Conservation (phyloP, 2,888 invertebrate species). For the Celastrina argiolus region DNA sequence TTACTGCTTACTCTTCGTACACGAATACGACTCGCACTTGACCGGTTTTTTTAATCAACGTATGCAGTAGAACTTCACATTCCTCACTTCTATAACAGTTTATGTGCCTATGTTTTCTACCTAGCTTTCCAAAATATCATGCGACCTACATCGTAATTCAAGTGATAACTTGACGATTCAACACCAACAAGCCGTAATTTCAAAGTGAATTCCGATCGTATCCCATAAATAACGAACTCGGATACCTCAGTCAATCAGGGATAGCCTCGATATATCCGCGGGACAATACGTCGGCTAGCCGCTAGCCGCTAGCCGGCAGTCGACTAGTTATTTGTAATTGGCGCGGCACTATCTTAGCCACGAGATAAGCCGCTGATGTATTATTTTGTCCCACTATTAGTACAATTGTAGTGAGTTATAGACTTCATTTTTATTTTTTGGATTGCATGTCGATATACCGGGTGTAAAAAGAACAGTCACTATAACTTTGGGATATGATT, state of each 20-base stretch:
- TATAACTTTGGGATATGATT: no score
- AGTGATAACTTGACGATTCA: slow-evolving; percentile 11
- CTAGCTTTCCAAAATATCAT: no score
- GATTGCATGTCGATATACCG: no score
- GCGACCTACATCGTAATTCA: no score
- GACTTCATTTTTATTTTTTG: background rate
- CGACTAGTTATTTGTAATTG: slow-evolving; percentile 37
- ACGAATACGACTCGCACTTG: no score
- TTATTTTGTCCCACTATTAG: slow-evolving; percentile 62
- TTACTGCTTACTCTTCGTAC: no score
- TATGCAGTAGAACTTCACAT: no score
- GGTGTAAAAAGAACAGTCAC: no score
- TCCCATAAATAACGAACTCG: background rate
- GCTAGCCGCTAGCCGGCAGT: slow-evolving; percentile 14
- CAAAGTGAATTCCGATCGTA: background rate
- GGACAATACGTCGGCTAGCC: slow-evolving; percentile 14
- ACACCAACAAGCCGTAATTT: background rate
- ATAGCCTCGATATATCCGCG: background rate
- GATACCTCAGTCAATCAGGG: slow-evolving; percentile 1
- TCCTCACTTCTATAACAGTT: no score
- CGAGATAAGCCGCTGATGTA: slow-evolving; percentile 57
- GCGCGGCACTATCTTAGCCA: slow-evolving; percentile 37
- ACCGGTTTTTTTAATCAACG: no score
- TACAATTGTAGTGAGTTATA: slow-evolving; percentile 34
- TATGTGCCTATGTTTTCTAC: no score